Percentiles rank a stretch among this genome's conserved stretches.
phyloP scores from a whole-genome alignment of 2,113 vertebrate genomes.

The Sturnira hondurensis region DNA sequence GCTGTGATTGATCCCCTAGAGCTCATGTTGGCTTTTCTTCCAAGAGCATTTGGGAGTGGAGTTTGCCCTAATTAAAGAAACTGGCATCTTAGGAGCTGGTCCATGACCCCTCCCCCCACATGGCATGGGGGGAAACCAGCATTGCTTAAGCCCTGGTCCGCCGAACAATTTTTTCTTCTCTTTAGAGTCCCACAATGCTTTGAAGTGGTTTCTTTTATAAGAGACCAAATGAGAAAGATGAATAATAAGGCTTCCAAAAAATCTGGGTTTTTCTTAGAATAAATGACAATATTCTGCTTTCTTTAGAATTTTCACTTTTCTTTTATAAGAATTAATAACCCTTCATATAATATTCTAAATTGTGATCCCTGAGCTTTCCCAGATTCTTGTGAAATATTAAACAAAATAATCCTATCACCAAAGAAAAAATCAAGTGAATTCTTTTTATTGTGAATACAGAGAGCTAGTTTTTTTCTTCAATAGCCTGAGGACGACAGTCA shows the following conservation, averaged over 20 bases:
- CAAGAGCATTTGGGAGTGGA: background rate
- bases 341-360: background rate
- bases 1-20: background rate
- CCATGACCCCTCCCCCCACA: background rate
- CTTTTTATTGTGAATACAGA: background rate
- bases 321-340: background rate
- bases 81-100: background rate
- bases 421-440: background rate
- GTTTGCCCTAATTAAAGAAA: constrained; percentile 32
- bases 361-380: background rate
- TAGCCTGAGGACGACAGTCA: background rate
- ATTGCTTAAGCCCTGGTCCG: background rate
- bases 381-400: background rate
- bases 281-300: background rate
- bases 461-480: background rate
- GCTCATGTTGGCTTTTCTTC: background rate
- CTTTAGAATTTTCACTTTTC: background rate
- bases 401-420: background rate
- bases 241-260: background rate
- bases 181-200: background rate
- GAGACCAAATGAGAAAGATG: background rate
- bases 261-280: background rate
- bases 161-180: background rate
- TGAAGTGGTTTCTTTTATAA: background rate
- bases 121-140: background rate